Evolutionary conservation across 2,888 invertebrate genomes (phyloP), one percentile per base, ranked within the genome.

Genomic region (Adineta ricciae): DNA sequence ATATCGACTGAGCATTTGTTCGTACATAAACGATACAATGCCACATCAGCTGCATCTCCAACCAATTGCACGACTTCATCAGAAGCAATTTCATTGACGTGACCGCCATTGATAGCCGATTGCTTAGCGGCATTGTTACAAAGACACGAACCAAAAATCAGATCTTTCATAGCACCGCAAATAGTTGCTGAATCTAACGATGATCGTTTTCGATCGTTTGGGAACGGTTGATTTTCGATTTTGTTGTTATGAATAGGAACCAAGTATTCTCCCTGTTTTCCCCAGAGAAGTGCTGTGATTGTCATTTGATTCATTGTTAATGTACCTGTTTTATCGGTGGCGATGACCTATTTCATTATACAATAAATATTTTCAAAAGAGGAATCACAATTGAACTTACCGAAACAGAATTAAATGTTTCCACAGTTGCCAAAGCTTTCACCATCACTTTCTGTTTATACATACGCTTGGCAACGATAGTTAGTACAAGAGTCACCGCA

Each of bases 311-410:
- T 83, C 49, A 49, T 32, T 32, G 83, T 83, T 50, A 83, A 52
- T 27, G 83, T 83, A 32, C 83, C 83, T 14, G 84, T 84, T 82
- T 84, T 84, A 46, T 84, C 84, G 3, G 84, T 78, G n/a, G 82
- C 78, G 41, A 84, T 84, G 7, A 84, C 32, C 78, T 84, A 73
- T 19, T 50, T 50, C 3, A 50, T 19, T 50, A 50, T 3, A 50
- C 3, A 50, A 19, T 19, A 19, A 19, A 19, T 9, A 3, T 19
- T 19, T 19, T 50, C 19, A 50, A 50, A 50, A 50, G 50, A 50
- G 2, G 19, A 50, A 19, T 19, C 11, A n/a, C n/a, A n/a, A n/a
- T n/a, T 50, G 2, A 8, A 50, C 50, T 50, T 50, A 50, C 50
- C 2, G 56, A 64, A 5, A 84, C 82, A 78, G 52, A 82, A 27